These are phyloP conservation scores for Leptinotarsa haldemani DNA, from an alignment of 2,888 invertebrate genomes.

Conservation along the genomic window DNA sequence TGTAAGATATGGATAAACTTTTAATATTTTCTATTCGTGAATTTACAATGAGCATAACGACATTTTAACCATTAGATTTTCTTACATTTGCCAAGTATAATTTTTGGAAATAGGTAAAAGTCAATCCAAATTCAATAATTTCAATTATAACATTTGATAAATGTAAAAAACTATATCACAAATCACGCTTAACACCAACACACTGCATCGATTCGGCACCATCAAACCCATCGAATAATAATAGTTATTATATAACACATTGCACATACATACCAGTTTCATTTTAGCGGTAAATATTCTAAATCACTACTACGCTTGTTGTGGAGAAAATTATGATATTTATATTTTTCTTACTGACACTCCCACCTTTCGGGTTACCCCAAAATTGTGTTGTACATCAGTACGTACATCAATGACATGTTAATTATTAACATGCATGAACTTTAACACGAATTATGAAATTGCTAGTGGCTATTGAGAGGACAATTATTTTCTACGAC, in stretches of 20 bases:
- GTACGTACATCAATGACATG: background rate
- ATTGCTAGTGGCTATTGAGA: slow-evolving; percentile 4
- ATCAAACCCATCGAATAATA: background rate
- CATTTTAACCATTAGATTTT: too few relatives aligned
- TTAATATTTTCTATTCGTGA: too few relatives aligned
- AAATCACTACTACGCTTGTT: background rate
- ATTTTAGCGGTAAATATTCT: slow-evolving; percentile 1
- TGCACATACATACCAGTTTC: slow-evolving; percentile 14
- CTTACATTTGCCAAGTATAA: too few relatives aligned
- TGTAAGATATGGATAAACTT: too few relatives aligned
- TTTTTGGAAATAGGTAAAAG: too few relatives aligned
- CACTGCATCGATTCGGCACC: background rate
- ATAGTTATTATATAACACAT: background rate
- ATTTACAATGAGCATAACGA: too few relatives aligned
- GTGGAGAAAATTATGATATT: background rate
- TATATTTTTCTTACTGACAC: slow-evolving; percentile 5
- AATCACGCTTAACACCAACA: background rate
- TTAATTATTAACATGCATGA: slow-evolving; percentile 2
- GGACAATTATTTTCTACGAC: background rate
- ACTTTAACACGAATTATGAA: slow-evolving; percentile 16
- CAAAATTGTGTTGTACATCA: slow-evolving; percentile 7
- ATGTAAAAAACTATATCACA: too few relatives aligned
- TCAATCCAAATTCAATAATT: too few relatives aligned
- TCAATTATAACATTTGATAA: too few relatives aligned
- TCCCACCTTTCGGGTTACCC: slow-evolving; percentile 5